Base-by-base conservation (phyloP, 1,140 invertebrate species). In the Tigriopus japonicus region DNA sequence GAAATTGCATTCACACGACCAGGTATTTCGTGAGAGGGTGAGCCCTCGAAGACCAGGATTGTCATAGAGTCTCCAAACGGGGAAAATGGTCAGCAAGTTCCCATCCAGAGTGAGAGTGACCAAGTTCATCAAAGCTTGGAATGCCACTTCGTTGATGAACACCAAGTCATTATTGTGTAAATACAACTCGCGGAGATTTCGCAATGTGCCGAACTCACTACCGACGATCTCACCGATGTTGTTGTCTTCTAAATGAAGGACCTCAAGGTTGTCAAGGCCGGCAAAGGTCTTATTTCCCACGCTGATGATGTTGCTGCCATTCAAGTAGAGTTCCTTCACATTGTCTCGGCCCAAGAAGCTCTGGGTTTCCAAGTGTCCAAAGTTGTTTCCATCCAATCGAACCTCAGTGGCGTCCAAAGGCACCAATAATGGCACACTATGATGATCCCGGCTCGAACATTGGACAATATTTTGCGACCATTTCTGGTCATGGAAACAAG, bases 391-490 rank as follows among this genome's bases (percentile, higher is more conserved):
- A 69, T 93, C 89, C 55, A 94, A 73, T 68, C 89, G 91, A 15
- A 92, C 81, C 69, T 90, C 85, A 21, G 88, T 92, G 0, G 86
- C 87, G 69, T 94, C 88, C 88, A 93, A 92, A 14, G 89, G 88
- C 63, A 93, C 85, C 58, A 84, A 78, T 0, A 81, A 77, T 0
- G 89, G 88, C 65, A 92, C 83, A 68, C 84, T 80, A 19, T 76
- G 74, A 73, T 88, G 87, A 53, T 81, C 81, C 43, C 78, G 82
- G 43, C 78, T 77, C 63, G 86, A 81, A 1, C 88, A 94, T 67
- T 92, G 86, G 2, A 93, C 87, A 5, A 91, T 84, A 70, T 94
- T 93, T 23, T 84, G 85, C 63, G 84, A 86, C 88, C 88, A 92
- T 13, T 87, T 85, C 69, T 87, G 83, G 68, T 93, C 87, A 72